A percentile compares a stretch with the other conserved stretches of the same genome.
Evolutionary conservation across 2,113 vertebrate species (phyloP).

Genomic region (Erythrocercus mccallii): DNA sequence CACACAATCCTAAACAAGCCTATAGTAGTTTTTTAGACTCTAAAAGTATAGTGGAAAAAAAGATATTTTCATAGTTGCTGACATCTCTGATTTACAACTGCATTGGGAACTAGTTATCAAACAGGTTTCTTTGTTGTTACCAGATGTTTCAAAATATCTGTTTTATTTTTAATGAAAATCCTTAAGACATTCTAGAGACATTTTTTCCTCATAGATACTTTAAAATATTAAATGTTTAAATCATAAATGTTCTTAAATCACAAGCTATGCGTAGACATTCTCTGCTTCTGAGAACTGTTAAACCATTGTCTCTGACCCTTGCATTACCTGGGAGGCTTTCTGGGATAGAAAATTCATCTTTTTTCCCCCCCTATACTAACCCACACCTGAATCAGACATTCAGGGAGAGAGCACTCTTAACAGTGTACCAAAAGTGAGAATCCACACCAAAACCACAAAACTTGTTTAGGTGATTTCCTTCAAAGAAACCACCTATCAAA

Average conservation of each 20-base stretch:
- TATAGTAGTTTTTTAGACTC: not conserved
- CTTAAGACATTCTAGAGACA: not conserved
- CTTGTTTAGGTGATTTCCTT: not conserved
- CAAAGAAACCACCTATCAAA: not conserved
- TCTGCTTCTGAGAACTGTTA: not conserved
- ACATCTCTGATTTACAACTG: not conserved
- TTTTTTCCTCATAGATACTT: not conserved
- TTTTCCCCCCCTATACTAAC: fast-evolving
- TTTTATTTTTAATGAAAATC: not conserved
- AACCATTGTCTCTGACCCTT: not conserved
- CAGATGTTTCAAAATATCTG: not conserved
- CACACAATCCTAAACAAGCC: not conserved
- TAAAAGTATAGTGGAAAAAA: not conserved
- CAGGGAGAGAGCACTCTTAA: not conserved
- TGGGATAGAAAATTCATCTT: not conserved
- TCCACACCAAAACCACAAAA: not conserved
- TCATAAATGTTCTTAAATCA: not conserved
- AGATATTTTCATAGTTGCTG: not conserved
- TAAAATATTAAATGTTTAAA: not conserved
- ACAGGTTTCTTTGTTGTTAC: not conserved
- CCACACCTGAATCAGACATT: not conserved
- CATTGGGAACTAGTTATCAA: not conserved
- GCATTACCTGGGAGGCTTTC: not conserved
- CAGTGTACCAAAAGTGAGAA: not conserved
- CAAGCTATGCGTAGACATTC: not conserved